Percentiles rank a stretch among this genome's conserved stretches.
These are phyloP conservation scores for Lepidocyrtinus sp. DNA, from an alignment of 2,888 invertebrate species.

Conservation along the genomic window DNA sequence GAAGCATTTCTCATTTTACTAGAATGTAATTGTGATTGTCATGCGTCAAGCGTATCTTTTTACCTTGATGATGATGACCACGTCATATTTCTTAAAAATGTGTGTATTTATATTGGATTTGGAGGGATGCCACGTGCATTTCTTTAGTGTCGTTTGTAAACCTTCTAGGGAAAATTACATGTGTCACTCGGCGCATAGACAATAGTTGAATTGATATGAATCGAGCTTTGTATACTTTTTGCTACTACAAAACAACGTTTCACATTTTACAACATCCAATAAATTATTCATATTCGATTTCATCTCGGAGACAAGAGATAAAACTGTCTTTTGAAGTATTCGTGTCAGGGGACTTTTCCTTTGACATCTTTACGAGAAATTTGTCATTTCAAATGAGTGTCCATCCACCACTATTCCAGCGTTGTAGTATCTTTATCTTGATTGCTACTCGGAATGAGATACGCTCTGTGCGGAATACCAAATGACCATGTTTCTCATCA, in stretches of 20 bases:
- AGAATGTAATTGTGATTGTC: neutral
- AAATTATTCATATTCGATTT: conserved; percentile 16
- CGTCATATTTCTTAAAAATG: neutral
- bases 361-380: conserved; percentile 12
- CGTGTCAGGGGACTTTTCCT: neutral
- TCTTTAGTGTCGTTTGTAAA: neutral
- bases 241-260: conserved; percentile 3
- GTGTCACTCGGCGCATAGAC: neutral
- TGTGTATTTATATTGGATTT: conserved; percentile 5
- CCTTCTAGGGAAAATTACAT: neutral
- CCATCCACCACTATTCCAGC: conserved; percentile 8
- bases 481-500: neutral
- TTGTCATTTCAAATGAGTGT: conserved; percentile 11
- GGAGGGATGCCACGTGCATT: neutral
- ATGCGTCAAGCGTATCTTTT: conserved; percentile 12
- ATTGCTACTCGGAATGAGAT: neutral
- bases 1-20: neutral
- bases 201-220: neutral
- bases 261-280: conserved; percentile 18
- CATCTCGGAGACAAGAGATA: neutral
- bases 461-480: neutral
- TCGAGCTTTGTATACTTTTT: neutral
- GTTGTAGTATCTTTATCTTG: neutral
- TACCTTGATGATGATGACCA: conserved; percentile 2
- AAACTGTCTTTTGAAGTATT: conserved; percentile 14